These are phyloP conservation scores for Amblyraja radiata DNA, from an alignment of 2,797 vertebrate genomes.

Conservation along the genomic window DNA sequence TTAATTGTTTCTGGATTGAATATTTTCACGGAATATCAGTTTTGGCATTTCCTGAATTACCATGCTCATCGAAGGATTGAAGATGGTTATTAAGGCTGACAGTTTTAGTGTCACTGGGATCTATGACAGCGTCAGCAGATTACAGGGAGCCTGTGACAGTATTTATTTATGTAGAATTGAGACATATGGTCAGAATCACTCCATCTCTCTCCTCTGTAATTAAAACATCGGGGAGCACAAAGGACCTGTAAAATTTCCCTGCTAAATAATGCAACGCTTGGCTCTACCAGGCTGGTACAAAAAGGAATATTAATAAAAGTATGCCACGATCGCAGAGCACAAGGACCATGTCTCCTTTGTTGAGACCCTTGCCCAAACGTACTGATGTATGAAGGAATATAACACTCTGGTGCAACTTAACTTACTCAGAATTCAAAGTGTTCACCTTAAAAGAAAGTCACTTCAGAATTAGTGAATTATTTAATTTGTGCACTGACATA, in stretches of 20 bases:
- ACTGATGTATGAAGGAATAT: background rate
- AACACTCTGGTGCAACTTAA: background rate
- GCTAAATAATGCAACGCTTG: conserved; percentile 52
- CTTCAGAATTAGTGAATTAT: background rate
- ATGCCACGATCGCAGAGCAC: background rate
- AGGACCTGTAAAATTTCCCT: conserved; percentile 49
- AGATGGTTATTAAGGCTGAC: conserved; percentile 84
- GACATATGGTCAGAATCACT: conserved; percentile 87
- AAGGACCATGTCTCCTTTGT: background rate
- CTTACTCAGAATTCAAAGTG: background rate
- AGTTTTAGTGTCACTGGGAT: conserved; percentile 70
- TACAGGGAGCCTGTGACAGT: conserved; percentile 48
- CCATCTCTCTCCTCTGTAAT: conserved; percentile 85
- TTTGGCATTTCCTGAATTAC: conserved; percentile 76
- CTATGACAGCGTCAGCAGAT: conserved; percentile 56
- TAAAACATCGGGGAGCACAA: conserved; percentile 85
- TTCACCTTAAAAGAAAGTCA: background rate
- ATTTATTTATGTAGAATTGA: conserved; percentile 67
- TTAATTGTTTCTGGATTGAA: conserved; percentile 89
- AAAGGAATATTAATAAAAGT: background rate
- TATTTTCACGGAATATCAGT: conserved; percentile 82
- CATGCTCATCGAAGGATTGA: conserved; percentile 81
- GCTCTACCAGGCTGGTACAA: background rate
- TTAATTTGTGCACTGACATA: background rate
- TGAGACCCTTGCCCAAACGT: background rate